Base-by-base conservation (phyloP, 2,888 invertebrate species). In the Chrysomela aeneicollis region DNA sequence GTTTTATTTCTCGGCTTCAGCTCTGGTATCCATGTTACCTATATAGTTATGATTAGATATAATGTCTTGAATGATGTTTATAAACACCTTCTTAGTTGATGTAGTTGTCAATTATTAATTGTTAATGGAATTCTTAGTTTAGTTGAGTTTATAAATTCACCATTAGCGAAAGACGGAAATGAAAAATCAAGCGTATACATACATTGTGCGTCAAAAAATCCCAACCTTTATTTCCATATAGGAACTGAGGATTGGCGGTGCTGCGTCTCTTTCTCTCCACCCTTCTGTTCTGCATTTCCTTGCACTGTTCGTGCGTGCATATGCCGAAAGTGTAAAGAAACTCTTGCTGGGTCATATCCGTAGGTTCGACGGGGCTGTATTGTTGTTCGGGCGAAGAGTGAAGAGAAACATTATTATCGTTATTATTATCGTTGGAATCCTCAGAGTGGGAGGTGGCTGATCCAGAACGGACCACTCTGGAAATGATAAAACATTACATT, bases 221-320 rank as follows among this genome's bases (percentile, higher is more conserved):
- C 80, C 80, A 82, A 70, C 80, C 81, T 74, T 77, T 80, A 61
- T 79, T 84, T 22, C 84, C 84, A 77, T 86, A 86, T 18, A 86
- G 79, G 73, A 86, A 87, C 68, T 86, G 86, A 1, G 86, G 85
- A 77, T 86, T 86, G 1, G 86, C 86, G 6, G 86, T 86, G 64
- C 86, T 86, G 42, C 86, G 79, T 30, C 86, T 78, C 71, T 86
- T 86, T 37, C 86, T 78, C 73, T 86, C 86, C 9, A 83, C 84
- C 58, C 85, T 79, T 67, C 82, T 84, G 66, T 85, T 86, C 71
- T 86, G 85, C 74, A 86, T 80, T 73, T 86, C 86, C 42, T 81
- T 80, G 67, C 79, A 84, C 15, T 81, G 80, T 37, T 82, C 82
- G 35, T 82, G 83, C 6, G 86, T 86, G 53, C 84, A 84, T 54